Percentiles rank a stretch among this genome's conserved stretches.
Evolutionary conservation across 2,888 invertebrate genomes (phyloP).

Genomic region (Fabriciana adippe): DNA sequence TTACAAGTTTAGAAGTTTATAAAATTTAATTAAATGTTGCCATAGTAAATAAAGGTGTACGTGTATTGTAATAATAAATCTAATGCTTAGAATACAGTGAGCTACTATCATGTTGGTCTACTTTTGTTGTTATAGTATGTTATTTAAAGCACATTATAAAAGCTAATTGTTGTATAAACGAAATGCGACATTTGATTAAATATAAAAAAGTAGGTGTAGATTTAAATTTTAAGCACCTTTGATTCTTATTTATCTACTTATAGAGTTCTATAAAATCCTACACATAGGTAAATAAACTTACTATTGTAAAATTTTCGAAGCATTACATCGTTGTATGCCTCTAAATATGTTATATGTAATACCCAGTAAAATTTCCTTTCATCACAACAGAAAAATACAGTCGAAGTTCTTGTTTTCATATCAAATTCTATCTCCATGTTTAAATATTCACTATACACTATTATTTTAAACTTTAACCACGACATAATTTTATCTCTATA

Average conservation of each 20-base stretch:
- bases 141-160: too few species aligned
- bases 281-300: constrained; percentile 20
- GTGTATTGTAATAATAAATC: too few species aligned
- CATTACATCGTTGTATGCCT: not conserved
- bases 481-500: constrained; percentile 47
- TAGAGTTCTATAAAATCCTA: too few species aligned
- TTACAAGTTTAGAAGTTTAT: not conserved
- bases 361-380: constrained; percentile 25
- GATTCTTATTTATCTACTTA: too few species aligned
- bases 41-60: not conserved
- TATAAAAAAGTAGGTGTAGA: too few species aligned
- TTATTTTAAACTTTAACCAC: constrained; percentile 54
- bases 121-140: too few species aligned
- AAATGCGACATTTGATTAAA: too few species aligned
- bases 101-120: too few species aligned
- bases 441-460: constrained; percentile 47
- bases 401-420: constrained; percentile 51
- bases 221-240: too few species aligned
- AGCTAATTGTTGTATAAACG: too few species aligned
- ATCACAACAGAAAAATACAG: constrained; percentile 32
- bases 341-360: constrained; percentile 17
- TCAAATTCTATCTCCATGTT: constrained; percentile 56
- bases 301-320: constrained; percentile 8
- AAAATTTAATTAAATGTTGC: constrained; percentile 13
- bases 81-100: too few species aligned